Conservation (phyloP, 2,797 vertebrate genomes). For the Pseudochirops cupreus region DNA sequence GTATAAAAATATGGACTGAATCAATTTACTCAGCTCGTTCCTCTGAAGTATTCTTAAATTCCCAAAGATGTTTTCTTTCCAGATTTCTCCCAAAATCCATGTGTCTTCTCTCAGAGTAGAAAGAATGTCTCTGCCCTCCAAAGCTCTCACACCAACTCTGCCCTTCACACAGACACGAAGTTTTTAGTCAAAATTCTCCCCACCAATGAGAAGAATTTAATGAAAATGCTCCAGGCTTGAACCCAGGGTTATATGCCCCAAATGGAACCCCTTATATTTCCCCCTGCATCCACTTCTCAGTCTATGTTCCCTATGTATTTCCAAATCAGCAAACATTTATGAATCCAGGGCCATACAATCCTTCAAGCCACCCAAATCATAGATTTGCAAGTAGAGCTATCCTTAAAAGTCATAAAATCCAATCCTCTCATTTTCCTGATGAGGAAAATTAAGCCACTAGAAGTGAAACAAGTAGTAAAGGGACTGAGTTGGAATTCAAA, state of each 20-base stretch:
- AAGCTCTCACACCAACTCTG: too few species aligned
- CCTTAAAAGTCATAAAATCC: not conserved
- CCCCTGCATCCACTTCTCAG: not conserved
- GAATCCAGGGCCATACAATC: not conserved
- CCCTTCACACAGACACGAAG: not conserved
- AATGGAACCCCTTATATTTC: not conserved
- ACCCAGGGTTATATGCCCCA: not conserved
- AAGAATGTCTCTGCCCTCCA: not conserved
- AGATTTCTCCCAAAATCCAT: not conserved
- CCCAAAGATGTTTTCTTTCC: not conserved
- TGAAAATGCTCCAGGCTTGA: not conserved
- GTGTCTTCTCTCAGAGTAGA: not conserved
- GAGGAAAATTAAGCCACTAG: not conserved
- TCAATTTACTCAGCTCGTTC: not conserved
- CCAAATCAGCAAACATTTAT: not conserved
- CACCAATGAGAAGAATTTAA: not conserved
- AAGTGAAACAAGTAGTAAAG: not conserved
- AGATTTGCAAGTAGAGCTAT: not conserved
- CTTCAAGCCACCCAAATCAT: not conserved
- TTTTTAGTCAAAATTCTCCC: not conserved
- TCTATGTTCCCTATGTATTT: not conserved
- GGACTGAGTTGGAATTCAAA: not conserved
- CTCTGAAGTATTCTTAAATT: not conserved
- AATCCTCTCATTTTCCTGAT: not conserved
- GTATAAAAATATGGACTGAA: not conserved